These are phyloP conservation scores for Tetraneura akinire DNA, from an alignment of 1,140 invertebrate species.

Conservation along the genomic window DNA sequence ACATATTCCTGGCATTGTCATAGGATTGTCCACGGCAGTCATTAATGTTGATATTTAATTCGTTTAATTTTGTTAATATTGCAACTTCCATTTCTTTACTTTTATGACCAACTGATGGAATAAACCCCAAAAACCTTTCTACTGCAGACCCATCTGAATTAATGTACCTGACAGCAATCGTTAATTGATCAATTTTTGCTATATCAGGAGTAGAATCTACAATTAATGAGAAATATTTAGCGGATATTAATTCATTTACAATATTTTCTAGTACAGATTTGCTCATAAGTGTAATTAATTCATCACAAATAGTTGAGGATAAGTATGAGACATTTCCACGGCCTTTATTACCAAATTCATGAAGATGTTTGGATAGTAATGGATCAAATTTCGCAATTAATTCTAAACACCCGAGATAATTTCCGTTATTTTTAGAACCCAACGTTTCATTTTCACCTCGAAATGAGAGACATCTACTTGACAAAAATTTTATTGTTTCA, in stretches of 20 bases:
- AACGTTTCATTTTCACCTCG: background rate
- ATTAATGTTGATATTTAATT: background rate
- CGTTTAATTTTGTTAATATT: background rate
- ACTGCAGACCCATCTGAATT: background rate
- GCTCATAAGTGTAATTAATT: conserved; percentile 10
- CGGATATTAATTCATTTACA: background rate
- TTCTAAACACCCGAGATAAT: conserved; percentile 8
- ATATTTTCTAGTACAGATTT: background rate
- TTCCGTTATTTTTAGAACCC: conserved; percentile 9
- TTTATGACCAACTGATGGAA: conserved; percentile 11
- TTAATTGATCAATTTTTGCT: background rate
- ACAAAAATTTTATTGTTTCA: conserved; percentile 4
- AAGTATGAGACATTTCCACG: background rate
- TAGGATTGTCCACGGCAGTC: conserved; percentile 55
- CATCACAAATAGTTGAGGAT: background rate
- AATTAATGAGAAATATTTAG: conserved; percentile 6
- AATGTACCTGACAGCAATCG: background rate
- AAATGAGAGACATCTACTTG: background rate
- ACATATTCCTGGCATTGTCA: conserved; percentile 54
- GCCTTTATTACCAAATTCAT: background rate
- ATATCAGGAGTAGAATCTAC: background rate
- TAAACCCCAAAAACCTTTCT: background rate
- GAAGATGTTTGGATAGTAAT: background rate
- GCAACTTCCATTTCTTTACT: conserved; percentile 5
- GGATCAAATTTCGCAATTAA: conserved; percentile 10